Evolutionary conservation across 2,113 vertebrate genomes (phyloP), one percentile per base, ranked within the genome.

Genomic region (Colossoma macropomum): DNA sequence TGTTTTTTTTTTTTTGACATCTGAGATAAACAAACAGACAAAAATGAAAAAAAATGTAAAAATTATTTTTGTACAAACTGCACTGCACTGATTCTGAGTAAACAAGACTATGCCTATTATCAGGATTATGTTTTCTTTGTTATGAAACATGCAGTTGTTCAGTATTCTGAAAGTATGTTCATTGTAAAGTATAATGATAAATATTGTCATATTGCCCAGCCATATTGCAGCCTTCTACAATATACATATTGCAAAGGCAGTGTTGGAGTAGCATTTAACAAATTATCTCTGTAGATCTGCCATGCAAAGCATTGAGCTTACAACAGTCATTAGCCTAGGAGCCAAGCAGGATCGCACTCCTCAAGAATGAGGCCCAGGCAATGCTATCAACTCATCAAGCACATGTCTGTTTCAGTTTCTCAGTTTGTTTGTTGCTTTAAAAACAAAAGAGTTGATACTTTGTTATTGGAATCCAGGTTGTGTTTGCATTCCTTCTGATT

Each of bases 401-500:
- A 59, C 21, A 59, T 9, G 41, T 59, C 56, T 73, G 48, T 73
- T 16, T 16, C 8, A 48, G 27, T 48, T 34, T 74, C 56, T 19
- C 50, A n/a, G 72, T n/a, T 25, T 28, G 54, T 38, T 75, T 38
- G 0, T 13, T 75, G 72, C 59, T 32, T 50, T 23, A 32, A 73
- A 48, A 30, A 66, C 52, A 77, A 23, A 23, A 56, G 21, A 23
- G 17, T 56, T 8, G 6, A 9, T 21, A 27, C 23, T 72, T 63
- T 63, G 70, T 50, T 13, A 48, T 62, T 72, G 28, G 72, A 62
- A 48, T 38, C 54, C 17, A 30, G 69, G 41, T 52, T 30, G 27
- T 3, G 5, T 63, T 73, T 30, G 34, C 45, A 73, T 63, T 21
- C 27, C 52, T 62, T 32, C 27, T 32, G 79, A 81, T 73, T 81